phyloP scores from a whole-genome alignment of 2,888 invertebrate genomes.

The Aphrophora alni region DNA sequence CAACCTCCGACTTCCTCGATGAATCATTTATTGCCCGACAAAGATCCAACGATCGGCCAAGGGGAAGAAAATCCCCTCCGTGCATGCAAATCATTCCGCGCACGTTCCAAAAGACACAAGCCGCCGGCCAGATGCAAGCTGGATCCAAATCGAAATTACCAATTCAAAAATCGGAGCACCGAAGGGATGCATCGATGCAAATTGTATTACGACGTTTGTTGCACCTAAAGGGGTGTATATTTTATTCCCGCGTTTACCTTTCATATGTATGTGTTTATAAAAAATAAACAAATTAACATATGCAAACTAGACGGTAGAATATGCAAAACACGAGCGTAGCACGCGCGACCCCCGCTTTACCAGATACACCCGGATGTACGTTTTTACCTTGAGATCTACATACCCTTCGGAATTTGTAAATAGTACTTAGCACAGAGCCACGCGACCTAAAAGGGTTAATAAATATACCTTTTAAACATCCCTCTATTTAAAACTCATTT shows the following conservation, averaged over 20 bases:
- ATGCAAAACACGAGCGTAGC: not conserved
- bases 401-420: not conserved
- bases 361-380: not conserved
- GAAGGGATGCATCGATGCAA: constrained; percentile 25
- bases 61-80: not conserved
- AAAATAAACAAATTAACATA: not conserved
- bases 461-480: no score
- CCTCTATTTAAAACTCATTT: no score
- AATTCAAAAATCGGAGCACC: constrained; percentile 39
- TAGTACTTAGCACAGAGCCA: not conserved
- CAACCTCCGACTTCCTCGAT: not conserved
- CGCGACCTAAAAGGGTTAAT: not conserved
- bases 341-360: not conserved
- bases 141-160: constrained; percentile 23
- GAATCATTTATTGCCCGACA: not conserved
- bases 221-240: constrained; percentile 21
- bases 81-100: not conserved
- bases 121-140: not conserved
- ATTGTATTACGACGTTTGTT: not conserved
- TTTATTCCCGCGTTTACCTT: constrained; percentile 12
- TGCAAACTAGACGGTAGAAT: not conserved
- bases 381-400: not conserved
- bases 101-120: constrained; percentile 2
- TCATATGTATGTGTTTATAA: not conserved
- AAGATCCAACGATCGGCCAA: not conserved